phyloP scores from a whole-genome alignment of 1,140 invertebrate species.

The Nylanderia fulva region DNA sequence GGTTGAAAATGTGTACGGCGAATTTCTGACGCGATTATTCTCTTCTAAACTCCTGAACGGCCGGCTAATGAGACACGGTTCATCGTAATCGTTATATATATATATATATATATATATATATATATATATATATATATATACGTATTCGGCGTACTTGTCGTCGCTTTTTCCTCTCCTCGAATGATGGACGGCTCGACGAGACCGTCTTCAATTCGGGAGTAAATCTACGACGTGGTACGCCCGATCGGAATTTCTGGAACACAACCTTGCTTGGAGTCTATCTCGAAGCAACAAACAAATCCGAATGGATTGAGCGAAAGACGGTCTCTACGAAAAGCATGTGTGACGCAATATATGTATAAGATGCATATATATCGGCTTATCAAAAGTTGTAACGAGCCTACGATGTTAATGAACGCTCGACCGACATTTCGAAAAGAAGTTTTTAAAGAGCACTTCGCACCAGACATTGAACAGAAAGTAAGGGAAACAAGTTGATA shows the following conservation, averaged over 20 bases:
- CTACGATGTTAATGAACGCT: conserved; percentile 7
- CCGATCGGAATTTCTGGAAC: conserved; percentile 51
- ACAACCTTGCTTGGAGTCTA: conserved; percentile 12
- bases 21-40: conserved; percentile 70
- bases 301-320: background rate
- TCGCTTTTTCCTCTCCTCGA: conserved; percentile 26
- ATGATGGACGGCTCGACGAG: conserved; percentile 51
- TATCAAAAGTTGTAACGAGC: background rate
- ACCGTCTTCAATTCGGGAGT: conserved; percentile 50
- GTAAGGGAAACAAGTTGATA: conserved; percentile 5
- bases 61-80: conserved; percentile 47
- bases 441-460: background rate
- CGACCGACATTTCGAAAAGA: conserved; percentile 20
- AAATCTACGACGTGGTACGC: conserved; percentile 46
- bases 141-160: conserved; percentile 4
- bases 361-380: background rate
- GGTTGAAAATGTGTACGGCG: background rate
- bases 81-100: conserved; percentile 14
- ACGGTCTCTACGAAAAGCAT: background rate
- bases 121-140: no score
- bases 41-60: conserved; percentile 1
- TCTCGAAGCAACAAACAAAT: conserved; percentile 19
- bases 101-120: no score
- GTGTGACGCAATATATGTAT: background rate
- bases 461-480: background rate